phyloP scores from a whole-genome alignment of 2,888 invertebrate genomes.

The Ormyrus rosae region DNA sequence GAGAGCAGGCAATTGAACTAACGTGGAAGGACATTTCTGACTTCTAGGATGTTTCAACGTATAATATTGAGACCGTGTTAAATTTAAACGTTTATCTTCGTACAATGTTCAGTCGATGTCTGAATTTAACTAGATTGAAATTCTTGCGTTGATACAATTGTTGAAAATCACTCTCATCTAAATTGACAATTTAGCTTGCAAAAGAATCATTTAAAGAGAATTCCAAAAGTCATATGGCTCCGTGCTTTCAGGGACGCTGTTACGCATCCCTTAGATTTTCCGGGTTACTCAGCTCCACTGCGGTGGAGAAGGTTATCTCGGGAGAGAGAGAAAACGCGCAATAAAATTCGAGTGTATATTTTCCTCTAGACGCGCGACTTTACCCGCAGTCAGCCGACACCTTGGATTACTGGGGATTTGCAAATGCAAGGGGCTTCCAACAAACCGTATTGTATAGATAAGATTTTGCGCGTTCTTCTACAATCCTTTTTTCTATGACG shows the following conservation, averaged over 20 bases:
- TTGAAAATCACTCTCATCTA: no score
- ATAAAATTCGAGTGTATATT: conserved; percentile 61
- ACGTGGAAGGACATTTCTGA: no score
- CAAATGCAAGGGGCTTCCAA: conserved; percentile 57
- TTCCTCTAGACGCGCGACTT: conserved; percentile 54
- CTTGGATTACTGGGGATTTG: conserved; percentile 63
- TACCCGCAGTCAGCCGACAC: conserved; percentile 58
- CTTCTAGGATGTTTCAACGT: no score
- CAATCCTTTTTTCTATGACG: conserved; percentile 11
- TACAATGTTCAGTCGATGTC: no score
- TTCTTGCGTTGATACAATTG: no score
- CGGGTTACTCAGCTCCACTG: conserved; percentile 16
- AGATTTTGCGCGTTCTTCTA: conserved; percentile 23
- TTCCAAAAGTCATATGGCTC: conserved; percentile 39
- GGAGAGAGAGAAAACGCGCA: conserved; percentile 48
- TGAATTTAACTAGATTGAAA: no score
- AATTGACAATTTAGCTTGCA: no score
- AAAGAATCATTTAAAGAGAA: not conserved
- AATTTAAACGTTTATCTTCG: no score
- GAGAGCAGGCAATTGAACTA: no score
- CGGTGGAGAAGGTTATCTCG: conserved; percentile 14
- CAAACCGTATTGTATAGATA: conserved; percentile 22
- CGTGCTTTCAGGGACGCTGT: not conserved
- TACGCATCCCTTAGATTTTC: conserved; percentile 33
- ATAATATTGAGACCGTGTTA: no score